Evolutionary conservation across 2,797 vertebrate genomes (phyloP), one percentile per base, ranked within the genome.

Genomic region (Acanthiza pusilla): DNA sequence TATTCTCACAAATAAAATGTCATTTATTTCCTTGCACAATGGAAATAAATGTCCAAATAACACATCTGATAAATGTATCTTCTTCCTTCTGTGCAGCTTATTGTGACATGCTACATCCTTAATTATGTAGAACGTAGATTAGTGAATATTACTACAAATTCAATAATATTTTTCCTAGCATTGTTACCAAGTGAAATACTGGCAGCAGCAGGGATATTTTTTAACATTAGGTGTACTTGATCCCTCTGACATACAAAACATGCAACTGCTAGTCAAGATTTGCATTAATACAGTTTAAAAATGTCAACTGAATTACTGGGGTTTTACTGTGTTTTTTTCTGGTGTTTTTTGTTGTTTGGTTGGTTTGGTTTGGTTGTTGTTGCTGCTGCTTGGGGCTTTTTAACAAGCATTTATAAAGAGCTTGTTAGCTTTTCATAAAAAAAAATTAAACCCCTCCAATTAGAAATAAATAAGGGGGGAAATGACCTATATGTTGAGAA

Each of bases 21-120:
- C 65, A 68, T 94, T 91, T 85, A 87, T 94, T 57, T 87, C 74
- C 77, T 85, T 81, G 48, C 48, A 86, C 30, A 85, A 66, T 71
- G 34, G 48, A 91, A 95, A 85, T 61, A 96, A 94, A 58, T 68
- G 71, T 76, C 78, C 80, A 85, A 93, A 63, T 91, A 94, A 92
- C 17, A 45, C 27, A 80, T 84, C 62, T 63, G 57, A 91, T 63
- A 89, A 74, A 94, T n/a, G 16, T 15, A 68, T 74, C 50, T 66
- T 91, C n/a, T 89, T 81, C 43, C 55, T 93, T 81, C 75, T 72
- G 40, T 88, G 73, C 61, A 75, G 47, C 32, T 91, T 58, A 81
- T 7, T 85, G 54, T 60, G 54, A 70, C 42, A 85, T 23, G 23
- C 9, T 50, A 45, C 16, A 38, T 53, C 58, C 58, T 62, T 78